phyloP scores from a whole-genome alignment of 2,797 vertebrate species.

The Dryobates pubescens region DNA sequence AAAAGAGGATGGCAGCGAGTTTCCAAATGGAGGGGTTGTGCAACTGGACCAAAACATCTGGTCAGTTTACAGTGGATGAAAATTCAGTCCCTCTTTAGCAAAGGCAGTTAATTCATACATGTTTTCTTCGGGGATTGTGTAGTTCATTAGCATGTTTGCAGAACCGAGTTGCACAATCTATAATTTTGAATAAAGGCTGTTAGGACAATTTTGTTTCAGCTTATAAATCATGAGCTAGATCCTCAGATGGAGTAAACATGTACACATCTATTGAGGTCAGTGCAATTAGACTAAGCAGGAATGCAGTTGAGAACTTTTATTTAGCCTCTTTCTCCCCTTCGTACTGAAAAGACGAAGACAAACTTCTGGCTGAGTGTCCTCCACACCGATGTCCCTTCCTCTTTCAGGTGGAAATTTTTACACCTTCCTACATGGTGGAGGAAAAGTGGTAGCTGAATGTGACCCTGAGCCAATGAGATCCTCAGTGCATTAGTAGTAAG shows the following conservation, averaged over 20 bases:
- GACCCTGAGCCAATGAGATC: neutral
- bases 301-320: neutral
- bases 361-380: neutral
- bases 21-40: neutral
- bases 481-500: neutral
- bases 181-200: neutral
- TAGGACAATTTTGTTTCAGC: slow-evolving; percentile 11
- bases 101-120: neutral
- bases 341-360: rapidly evolving
- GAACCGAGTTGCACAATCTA: neutral
- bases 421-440: neutral
- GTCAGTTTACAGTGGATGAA: neutral
- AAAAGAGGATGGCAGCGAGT: slow-evolving; percentile 1
- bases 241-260: neutral
- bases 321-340: neutral
- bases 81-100: neutral
- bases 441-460: neutral
- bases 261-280: neutral
- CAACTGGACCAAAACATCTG: slow-evolving; percentile 52
- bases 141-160: neutral
- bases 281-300: neutral
- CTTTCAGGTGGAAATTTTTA: neutral
- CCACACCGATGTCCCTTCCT: neutral
- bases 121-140: neutral
- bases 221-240: neutral